phyloP scores from a whole-genome alignment of 2,888 invertebrate genomes.

The Drosophila prostipennis region DNA sequence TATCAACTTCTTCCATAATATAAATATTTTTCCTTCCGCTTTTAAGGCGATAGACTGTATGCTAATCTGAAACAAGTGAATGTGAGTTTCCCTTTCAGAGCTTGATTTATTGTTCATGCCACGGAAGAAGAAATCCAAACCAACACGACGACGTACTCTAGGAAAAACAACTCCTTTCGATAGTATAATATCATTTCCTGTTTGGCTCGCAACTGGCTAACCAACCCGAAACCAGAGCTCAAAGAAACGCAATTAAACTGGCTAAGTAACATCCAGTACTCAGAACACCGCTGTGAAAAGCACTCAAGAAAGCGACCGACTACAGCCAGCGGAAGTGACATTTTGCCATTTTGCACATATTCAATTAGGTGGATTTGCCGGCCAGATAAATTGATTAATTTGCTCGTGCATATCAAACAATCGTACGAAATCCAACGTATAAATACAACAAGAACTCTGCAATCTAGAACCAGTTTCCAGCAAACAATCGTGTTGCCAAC shows the following conservation, averaged over 20 bases:
- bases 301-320: conserved; percentile 67
- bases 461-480: conserved; percentile 66
- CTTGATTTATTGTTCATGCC: neutral
- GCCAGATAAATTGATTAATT: conserved; percentile 72
- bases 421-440: conserved; percentile 33
- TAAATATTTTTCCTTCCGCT: neutral
- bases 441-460: conserved; percentile 74
- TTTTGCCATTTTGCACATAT: conserved; percentile 51
- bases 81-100: neutral
- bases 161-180: conserved; percentile 21
- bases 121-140: neutral
- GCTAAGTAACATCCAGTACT: conserved; percentile 67
- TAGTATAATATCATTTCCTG: conserved; percentile 24
- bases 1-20: too few relatives aligned
- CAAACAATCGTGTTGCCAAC: conserved; percentile 63
- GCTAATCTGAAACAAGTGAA: neutral
- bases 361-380: conserved; percentile 65
- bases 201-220: conserved; percentile 18
- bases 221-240: conserved; percentile 21
- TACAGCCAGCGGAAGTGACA: conserved; percentile 68
- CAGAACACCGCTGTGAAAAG: conserved; percentile 66
- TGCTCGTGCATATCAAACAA: conserved; percentile 36
- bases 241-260: conserved; percentile 70
- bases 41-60: neutral
- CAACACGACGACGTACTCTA: too few relatives aligned